phyloP scores from a whole-genome alignment of 1,140 invertebrate genomes.

The Potamilus streckersoni region DNA sequence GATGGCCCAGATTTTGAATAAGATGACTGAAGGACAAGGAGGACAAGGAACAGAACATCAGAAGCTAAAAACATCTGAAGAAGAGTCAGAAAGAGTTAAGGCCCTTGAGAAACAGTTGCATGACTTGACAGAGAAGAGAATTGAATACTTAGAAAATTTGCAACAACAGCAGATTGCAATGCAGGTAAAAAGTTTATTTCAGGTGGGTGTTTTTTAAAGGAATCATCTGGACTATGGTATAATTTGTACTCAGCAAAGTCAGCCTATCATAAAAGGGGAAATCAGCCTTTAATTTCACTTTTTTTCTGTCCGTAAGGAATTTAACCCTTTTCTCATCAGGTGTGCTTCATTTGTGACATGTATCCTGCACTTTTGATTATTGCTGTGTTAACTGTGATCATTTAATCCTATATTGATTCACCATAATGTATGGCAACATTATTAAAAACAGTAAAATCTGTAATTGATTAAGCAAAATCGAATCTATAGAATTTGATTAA shows the following conservation, averaged over 20 bases:
- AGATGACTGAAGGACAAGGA: conserved; percentile 40
- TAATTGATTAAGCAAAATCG: too few relatives aligned
- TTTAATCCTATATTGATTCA: too few relatives aligned
- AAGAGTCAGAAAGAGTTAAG: conserved; percentile 29
- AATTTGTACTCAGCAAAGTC: too few relatives aligned
- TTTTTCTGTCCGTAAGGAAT: background rate
- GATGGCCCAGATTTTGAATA: conserved; percentile 47
- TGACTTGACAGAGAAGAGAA: conserved; percentile 51
- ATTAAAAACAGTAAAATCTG: too few relatives aligned
- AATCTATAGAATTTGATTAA: too few relatives aligned
- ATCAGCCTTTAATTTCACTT: background rate
- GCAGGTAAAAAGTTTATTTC: conserved; percentile 39
- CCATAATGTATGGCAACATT: too few relatives aligned
- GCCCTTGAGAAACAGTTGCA: conserved; percentile 51
- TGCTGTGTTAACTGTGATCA: too few relatives aligned
- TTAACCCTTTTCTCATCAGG: background rate
- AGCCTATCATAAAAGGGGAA: background rate
- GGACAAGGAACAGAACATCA: conserved; percentile 29
- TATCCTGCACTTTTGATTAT: too few relatives aligned
- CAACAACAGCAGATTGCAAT: conserved; percentile 55
- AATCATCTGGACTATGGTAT: too few relatives aligned
- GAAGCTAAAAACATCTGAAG: background rate
- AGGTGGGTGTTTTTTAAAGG: too few relatives aligned
- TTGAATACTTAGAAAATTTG: conserved; percentile 52
- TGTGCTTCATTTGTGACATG: too few relatives aligned